Base-by-base conservation (phyloP, 2,888 invertebrate species). In the Alsophila aescularia region DNA sequence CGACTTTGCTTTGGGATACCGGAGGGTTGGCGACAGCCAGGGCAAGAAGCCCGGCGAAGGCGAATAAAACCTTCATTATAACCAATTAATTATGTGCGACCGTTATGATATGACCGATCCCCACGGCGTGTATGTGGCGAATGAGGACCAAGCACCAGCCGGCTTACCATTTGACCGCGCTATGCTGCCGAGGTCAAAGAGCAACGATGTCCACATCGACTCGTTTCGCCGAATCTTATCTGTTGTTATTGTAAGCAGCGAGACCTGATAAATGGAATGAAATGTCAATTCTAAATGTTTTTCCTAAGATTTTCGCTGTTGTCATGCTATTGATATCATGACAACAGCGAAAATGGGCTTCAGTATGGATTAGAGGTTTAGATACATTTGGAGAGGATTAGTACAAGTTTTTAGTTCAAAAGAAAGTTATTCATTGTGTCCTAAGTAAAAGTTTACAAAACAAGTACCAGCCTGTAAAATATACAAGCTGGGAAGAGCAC, bases 1-100 rank as follows among this genome's bases (percentile, higher is more conserved):
- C 87, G 41, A 95, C 93, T 86, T 95, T 95, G 72, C 83, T 83
- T 53, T 92, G 92, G 18, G 89, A 79, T 21, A 79, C 72, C 5
- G 85, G 79, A 21, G 87, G 83, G 54, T 77, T 75, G 29, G 85
- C 79, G n/a, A 80, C 70, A 16, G 79, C 85, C 51, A 83, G 70
- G 64, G 86, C 85, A 62, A 85, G 57, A 3, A 85, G 66, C 50
- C 81, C 85, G 60, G 81, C 79, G 55, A 87, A 62, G 45, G 77
- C 70, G 40, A 84, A 29, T 18, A 87, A 67, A 48, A 73, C 63
- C 75, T 82, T 83, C 89, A 87, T 90, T 36, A 36, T 63, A 37
- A 70, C 60, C 53, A 60, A 52, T 44, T 59, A 58, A 61, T 53
- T 39, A 64, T 59, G 45, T 44, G 52, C 67, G 69, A n/a, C n/a